phyloP scores from a whole-genome alignment of 92 coral and sea anemone genomes.

The Chrysogorgia sp. region DNA sequence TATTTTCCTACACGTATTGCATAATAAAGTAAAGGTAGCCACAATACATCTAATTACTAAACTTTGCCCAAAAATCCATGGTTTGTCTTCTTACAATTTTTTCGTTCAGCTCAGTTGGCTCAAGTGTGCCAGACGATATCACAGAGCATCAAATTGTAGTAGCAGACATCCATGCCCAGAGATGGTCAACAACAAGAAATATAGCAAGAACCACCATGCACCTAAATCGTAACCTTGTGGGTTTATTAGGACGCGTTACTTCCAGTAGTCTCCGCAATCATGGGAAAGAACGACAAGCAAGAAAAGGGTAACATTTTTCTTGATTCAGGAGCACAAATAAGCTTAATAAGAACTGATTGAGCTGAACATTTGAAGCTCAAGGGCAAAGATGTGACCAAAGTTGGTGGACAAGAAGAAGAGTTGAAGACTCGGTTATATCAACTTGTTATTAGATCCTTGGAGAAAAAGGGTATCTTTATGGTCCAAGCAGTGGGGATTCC shows the following conservation, averaged over 20 bases:
- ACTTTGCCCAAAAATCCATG: no score
- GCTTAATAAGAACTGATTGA: background rate
- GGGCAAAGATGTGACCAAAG: slow-evolving; percentile 56
- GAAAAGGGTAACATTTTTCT: background rate
- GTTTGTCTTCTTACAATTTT: no score
- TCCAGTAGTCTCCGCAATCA: background rate
- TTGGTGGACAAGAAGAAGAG: slow-evolving; percentile 52
- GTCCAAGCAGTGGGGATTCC: slow-evolving; percentile 56
- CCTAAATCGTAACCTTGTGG: background rate
- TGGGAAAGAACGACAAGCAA: background rate
- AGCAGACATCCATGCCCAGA: slow-evolving; percentile 52
- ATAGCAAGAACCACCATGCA: slow-evolving; percentile 38
- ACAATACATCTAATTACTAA: no score
- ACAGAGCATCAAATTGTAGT: slow-evolving; percentile 49
- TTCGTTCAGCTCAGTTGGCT: slow-evolving; percentile 56
- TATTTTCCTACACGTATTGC: no score
- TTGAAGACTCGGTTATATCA: slow-evolving; percentile 46
- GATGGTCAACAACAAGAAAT: slow-evolving; percentile 28
- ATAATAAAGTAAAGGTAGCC: no score
- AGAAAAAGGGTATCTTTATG: slow-evolving; percentile 17
- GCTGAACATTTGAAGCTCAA: slow-evolving; percentile 1
- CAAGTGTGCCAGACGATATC: slow-evolving; percentile 61
- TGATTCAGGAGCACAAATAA: background rate
- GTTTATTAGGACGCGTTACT: background rate
- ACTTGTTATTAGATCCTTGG: background rate